phyloP scores from a whole-genome alignment of 2,113 vertebrate species.

The Tenrec ecaudatus region DNA sequence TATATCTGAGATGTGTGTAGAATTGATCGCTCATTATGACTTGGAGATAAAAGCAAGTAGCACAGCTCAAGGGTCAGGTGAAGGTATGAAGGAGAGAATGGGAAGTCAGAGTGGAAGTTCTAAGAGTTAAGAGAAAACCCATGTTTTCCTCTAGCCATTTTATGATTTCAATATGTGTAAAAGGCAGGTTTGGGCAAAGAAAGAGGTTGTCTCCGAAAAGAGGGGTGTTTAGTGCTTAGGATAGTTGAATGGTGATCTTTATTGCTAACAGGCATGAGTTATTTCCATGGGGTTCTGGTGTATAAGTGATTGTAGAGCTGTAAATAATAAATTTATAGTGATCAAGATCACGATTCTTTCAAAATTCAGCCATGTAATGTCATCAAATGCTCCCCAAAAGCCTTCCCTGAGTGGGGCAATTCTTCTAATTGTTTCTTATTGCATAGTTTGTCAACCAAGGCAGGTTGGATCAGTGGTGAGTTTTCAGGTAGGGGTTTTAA shows the following conservation, averaged over 20 bases:
- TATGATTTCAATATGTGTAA: too few species aligned
- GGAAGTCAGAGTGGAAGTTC: conserved; percentile 6
- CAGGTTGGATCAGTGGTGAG: neutral
- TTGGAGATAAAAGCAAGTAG: conserved; percentile 7
- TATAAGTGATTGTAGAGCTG: neutral
- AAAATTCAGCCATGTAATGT: conserved; percentile 26
- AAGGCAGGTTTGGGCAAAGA: neutral
- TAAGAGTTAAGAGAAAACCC: neutral
- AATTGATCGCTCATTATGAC: neutral
- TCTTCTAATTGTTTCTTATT: conserved; percentile 32
- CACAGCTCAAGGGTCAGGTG: neutral
- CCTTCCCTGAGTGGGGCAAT: neutral
- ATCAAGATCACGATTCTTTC: conserved; percentile 44
- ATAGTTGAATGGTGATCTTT: conserved; percentile 19
- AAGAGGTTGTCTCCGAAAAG: conserved; percentile 2
- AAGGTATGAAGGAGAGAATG: neutral
- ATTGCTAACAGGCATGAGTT: conserved; percentile 19
- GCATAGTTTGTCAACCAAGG: conserved; percentile 23
- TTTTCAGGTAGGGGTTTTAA: conserved; percentile 25
- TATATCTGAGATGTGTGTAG: conserved; percentile 1
- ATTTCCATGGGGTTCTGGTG: neutral
- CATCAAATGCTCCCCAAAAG: conserved; percentile 14
- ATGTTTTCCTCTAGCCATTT: too few species aligned
- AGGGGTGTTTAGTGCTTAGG: neutral
- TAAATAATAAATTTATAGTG: conserved; percentile 25